Percentiles rank a stretch among this genome's conserved stretches.
Conservation (phyloP, 2,888 invertebrate species). For the Hypsopygia costalis region DNA sequence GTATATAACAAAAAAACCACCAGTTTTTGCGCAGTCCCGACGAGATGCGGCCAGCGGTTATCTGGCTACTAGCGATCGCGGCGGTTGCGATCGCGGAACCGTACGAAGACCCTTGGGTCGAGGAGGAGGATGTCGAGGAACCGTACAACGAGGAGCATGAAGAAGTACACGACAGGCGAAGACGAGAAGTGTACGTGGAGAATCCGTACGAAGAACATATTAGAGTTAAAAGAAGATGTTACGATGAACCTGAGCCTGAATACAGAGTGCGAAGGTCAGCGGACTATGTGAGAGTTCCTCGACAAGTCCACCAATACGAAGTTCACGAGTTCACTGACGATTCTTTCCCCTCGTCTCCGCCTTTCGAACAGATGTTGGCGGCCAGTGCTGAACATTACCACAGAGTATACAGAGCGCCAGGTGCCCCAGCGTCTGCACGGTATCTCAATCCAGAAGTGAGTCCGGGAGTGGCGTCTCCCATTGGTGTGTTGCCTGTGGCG, state of each 20-base stretch:
- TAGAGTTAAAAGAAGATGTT: slow-evolving; percentile 50
- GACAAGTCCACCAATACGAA: slow-evolving; percentile 65
- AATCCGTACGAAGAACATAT: slow-evolving; percentile 52
- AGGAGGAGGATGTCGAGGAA: slow-evolving; percentile 52
- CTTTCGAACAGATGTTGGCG: slow-evolving; percentile 68
- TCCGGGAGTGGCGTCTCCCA: slow-evolving; percentile 23
- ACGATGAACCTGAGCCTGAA: slow-evolving; percentile 24
- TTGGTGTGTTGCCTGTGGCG: slow-evolving; percentile 15
- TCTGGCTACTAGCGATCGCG: slow-evolving; percentile 46
- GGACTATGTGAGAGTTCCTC: slow-evolving; percentile 40
- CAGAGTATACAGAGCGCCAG: slow-evolving; percentile 45
- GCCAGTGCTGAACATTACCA: slow-evolving; percentile 71
- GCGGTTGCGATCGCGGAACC: slow-evolving; percentile 40
- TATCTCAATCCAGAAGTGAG: slow-evolving; percentile 42
- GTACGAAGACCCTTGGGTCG: slow-evolving; percentile 51
- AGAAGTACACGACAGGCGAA: slow-evolving; percentile 32
- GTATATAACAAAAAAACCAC: slow-evolving; percentile 61
- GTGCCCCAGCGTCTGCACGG: slow-evolving; percentile 28
- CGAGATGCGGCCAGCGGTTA: slow-evolving; percentile 52
- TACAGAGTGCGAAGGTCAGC: slow-evolving; percentile 32
- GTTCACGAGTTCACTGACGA: slow-evolving; percentile 63
- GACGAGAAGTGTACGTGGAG: slow-evolving; percentile 40
- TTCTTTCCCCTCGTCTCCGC: slow-evolving; percentile 37
- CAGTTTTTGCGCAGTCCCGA: slow-evolving; percentile 35
- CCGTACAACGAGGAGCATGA: slow-evolving; percentile 38